Conservation (phyloP, 1,140 invertebrate species). For the Drosophila elegans region DNA sequence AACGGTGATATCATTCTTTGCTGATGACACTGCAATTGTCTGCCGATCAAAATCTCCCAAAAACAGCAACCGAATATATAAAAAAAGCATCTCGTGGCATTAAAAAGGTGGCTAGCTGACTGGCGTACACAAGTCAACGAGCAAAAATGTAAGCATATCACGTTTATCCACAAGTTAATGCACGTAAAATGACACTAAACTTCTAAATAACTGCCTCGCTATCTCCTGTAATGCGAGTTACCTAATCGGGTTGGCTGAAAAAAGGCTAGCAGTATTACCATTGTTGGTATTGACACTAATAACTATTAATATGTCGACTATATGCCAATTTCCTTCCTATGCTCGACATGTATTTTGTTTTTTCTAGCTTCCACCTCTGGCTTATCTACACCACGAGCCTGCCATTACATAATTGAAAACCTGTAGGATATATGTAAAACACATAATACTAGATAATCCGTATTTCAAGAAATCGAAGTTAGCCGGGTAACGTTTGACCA, state of each 20-base stretch:
- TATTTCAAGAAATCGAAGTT: background rate
- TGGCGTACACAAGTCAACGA: no score
- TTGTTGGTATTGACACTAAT: constrained; percentile 23
- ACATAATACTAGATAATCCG: background rate
- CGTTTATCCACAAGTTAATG: no score
- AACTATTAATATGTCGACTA: constrained; percentile 28
- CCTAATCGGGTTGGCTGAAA: constrained; percentile 11
- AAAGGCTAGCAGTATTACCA: constrained; percentile 15
- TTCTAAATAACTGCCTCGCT: no score
- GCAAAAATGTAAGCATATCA: no score
- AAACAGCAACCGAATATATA: no score
- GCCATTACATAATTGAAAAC: background rate
- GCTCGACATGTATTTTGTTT: background rate
- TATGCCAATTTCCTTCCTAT: constrained; percentile 9
- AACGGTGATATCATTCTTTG: no score
- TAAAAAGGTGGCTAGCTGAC: no score
- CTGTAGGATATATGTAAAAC: background rate
- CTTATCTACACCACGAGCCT: background rate
- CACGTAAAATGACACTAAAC: no score
- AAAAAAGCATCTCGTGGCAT: no score
- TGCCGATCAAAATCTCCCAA: no score
- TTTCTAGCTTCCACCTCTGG: background rate
- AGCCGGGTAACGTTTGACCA: constrained; percentile 6
- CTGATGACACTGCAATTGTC: no score
- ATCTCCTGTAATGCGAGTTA: constrained; percentile 6